Evolutionary conservation across 2,888 invertebrate genomes (phyloP).

Genomic region (Nomada lathburiana): DNA sequence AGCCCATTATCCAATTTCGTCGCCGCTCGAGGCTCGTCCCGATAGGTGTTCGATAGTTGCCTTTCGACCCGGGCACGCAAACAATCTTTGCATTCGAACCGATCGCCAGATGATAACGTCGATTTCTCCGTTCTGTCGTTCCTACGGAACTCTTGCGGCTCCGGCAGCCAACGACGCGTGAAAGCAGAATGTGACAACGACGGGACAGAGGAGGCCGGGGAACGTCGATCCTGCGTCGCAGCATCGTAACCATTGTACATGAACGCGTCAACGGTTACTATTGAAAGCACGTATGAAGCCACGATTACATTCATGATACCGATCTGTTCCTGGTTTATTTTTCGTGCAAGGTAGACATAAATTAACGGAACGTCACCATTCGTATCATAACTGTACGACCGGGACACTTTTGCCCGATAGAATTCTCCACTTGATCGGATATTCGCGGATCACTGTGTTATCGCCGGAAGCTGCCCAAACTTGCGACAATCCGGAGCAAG

Average conservation of each 20-base stretch:
- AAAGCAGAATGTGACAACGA: constrained; percentile 3
- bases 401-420: no score
- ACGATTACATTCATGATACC: constrained; percentile 41
- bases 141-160: not conserved
- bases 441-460: not conserved
- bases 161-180: constrained; percentile 6
- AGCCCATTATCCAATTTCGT: not conserved
- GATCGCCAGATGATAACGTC: not conserved
- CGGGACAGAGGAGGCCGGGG: constrained; percentile 5
- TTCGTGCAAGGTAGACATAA: not conserved
- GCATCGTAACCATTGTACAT: constrained; percentile 30
- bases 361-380: not conserved
- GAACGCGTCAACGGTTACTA: constrained; percentile 18
- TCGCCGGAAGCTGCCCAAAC: not conserved
- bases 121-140: not conserved
- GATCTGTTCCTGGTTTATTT: constrained; percentile 6
- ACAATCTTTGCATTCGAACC: not conserved
- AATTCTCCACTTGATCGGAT: constrained; percentile 7
- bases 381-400: constrained; percentile 9
- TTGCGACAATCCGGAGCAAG: not conserved
- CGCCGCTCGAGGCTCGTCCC: not conserved
- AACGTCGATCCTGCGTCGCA: constrained; percentile 16
- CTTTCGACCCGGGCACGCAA: not conserved
- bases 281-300: constrained; percentile 20
- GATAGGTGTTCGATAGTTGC: not conserved